Evolutionary conservation across 2,113 vertebrate species (phyloP).

Genomic region (Pogonocichla stellata): DNA sequence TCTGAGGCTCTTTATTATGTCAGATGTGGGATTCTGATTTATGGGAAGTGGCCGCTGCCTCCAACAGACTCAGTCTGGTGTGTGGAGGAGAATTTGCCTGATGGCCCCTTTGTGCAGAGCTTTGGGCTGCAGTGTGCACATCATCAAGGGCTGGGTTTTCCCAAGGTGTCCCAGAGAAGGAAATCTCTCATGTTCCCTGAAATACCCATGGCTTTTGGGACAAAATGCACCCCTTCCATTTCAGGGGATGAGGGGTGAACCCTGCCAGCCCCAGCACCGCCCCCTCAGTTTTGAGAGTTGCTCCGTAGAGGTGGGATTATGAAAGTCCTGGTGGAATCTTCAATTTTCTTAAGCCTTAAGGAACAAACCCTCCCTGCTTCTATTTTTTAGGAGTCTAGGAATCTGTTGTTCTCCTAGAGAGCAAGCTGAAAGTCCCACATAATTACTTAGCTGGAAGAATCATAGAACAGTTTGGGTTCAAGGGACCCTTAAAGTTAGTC

Average conservation of each 20-base stretch:
- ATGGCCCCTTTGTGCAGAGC: background rate
- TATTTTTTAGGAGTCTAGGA: background rate
- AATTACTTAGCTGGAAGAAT: background rate
- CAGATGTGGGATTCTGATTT: constrained; percentile 53
- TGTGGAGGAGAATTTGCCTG: background rate
- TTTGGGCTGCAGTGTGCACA: background rate
- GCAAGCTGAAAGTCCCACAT: background rate
- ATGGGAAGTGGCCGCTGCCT: background rate
- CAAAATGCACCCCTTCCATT: background rate
- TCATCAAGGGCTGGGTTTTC: background rate
- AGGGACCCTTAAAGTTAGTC: background rate
- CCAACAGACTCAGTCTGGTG: background rate
- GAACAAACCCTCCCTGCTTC: background rate
- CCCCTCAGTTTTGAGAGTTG: background rate
- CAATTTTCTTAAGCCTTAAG: background rate
- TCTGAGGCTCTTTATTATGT: constrained; percentile 62
- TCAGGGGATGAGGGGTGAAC: background rate
- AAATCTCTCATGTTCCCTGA: background rate
- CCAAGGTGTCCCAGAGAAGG: background rate
- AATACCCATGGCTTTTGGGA: background rate
- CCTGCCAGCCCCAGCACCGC: background rate
- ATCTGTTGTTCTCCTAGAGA: background rate
- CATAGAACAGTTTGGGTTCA: background rate
- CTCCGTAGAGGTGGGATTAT: background rate
- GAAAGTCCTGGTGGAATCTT: background rate